Evolutionary conservation across 1,140 invertebrate genomes (phyloP).

Genomic region (Muscidifurax raptorellus): DNA sequence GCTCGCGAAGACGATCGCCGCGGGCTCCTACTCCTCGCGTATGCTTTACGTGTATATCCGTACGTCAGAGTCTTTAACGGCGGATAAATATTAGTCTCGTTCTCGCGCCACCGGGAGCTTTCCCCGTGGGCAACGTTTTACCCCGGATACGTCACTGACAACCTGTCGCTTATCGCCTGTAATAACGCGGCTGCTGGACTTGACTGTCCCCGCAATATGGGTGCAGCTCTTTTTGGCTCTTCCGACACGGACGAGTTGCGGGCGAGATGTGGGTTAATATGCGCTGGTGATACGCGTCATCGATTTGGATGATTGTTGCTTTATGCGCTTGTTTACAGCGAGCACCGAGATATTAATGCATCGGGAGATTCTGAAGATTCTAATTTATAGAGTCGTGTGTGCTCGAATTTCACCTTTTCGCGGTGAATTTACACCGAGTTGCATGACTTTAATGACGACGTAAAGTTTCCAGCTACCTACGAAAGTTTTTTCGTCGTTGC

Average conservation of each 20-base stretch:
- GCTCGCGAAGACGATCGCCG: slow-evolving; percentile 18
- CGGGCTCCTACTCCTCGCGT: background rate
- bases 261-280: background rate
- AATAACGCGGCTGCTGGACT: background rate
- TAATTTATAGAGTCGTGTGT: background rate
- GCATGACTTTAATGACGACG: background rate
- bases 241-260: background rate
- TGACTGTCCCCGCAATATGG: background rate
- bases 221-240: background rate
- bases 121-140: background rate
- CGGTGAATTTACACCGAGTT: background rate
- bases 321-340: background rate
- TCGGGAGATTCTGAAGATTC: background rate
- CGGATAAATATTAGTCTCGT: slow-evolving; percentile 28
- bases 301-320: background rate
- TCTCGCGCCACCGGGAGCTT: slow-evolving; percentile 5
- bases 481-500: background rate
- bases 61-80: slow-evolving; percentile 6
- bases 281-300: background rate
- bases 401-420: background rate
- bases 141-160: slow-evolving; percentile 15
- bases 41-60: too few relatives aligned
- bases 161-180: background rate
- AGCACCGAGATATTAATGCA: background rate
- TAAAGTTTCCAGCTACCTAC: background rate